phyloP scores from a whole-genome alignment of 2,113 vertebrate species.

The Amia ocellicauda region DNA sequence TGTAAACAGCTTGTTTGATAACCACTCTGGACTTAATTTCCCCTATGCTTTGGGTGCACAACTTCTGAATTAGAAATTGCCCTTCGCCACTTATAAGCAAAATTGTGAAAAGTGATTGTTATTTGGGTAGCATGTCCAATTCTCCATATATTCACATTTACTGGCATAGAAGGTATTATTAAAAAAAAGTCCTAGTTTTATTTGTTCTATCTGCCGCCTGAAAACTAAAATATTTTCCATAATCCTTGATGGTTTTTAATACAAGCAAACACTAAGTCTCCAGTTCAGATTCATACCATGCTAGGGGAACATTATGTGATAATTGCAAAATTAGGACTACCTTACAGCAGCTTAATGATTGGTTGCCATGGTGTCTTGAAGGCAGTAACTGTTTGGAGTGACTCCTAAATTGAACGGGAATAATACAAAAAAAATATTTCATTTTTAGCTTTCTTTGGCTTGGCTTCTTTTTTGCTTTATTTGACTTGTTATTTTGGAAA shows the following conservation, averaged over 20 bases:
- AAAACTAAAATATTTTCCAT: too few relatives aligned
- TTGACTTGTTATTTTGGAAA: too few relatives aligned
- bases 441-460: too few relatives aligned
- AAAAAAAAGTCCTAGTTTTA: too few relatives aligned
- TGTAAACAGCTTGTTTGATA: background rate
- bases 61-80: background rate
- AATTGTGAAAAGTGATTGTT: background rate
- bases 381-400: background rate
- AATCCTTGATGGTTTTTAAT: too few relatives aligned
- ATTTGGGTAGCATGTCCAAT: background rate
- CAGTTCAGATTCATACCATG: background rate
- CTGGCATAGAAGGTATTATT: too few relatives aligned
- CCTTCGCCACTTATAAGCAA: background rate
- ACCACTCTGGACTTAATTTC: background rate
- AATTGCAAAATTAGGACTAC: background rate
- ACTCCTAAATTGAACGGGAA: too few relatives aligned
- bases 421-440: too few relatives aligned
- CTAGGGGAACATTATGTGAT: background rate
- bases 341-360: background rate
- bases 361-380: constrained; percentile 7
- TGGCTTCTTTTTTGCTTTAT: too few relatives aligned
- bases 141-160: too few relatives aligned
- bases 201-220: too few relatives aligned
- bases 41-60: background rate
- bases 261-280: too few relatives aligned